A percentile compares a stretch with the other conserved stretches of the same genome.
Conservation (phyloP, 1,140 invertebrate species). For the Meloidogyne exigua region DNA sequence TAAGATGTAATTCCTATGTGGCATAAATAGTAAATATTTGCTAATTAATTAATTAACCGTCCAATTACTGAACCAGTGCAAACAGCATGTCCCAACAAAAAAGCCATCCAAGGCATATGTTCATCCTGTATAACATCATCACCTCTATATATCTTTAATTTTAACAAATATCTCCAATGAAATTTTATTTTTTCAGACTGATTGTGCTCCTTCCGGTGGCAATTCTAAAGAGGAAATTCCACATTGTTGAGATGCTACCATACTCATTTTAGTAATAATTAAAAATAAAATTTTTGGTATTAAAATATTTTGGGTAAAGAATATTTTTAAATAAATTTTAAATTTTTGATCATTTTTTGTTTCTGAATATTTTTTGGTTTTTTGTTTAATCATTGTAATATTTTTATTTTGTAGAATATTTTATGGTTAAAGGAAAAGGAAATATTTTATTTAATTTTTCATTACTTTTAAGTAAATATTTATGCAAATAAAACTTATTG, state of each 20-base stretch:
- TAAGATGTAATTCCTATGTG: too few species aligned
- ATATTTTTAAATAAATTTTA: not conserved
- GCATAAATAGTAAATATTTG: not conserved
- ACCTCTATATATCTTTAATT: constrained; percentile 18
- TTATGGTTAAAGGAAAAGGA: not conserved
- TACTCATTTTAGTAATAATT: not conserved
- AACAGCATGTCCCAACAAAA: constrained; percentile 18
- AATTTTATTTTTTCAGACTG: not conserved
- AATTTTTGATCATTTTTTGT: not conserved
- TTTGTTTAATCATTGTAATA: not conserved
- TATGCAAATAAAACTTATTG: too few species aligned
- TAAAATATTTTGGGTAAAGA: not conserved
- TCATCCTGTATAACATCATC: constrained; percentile 10
- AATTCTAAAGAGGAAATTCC: constrained; percentile 7
- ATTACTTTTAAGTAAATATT: too few species aligned
- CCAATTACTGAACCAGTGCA: constrained; percentile 18
- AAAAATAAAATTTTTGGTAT: not conserved
- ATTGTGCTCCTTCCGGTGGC: not conserved
- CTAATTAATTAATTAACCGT: not conserved
- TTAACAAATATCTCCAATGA: too few species aligned
- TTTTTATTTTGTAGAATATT: not conserved
- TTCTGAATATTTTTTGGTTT: not conserved
- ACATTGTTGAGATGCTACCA: not conserved
- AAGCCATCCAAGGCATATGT: constrained; percentile 25
- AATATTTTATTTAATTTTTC: not conserved